A percentile compares a stretch with the other conserved stretches of the same genome.
Conservation (phyloP, 2,797 vertebrate genomes). For the Pangasius sanitwongsei region DNA sequence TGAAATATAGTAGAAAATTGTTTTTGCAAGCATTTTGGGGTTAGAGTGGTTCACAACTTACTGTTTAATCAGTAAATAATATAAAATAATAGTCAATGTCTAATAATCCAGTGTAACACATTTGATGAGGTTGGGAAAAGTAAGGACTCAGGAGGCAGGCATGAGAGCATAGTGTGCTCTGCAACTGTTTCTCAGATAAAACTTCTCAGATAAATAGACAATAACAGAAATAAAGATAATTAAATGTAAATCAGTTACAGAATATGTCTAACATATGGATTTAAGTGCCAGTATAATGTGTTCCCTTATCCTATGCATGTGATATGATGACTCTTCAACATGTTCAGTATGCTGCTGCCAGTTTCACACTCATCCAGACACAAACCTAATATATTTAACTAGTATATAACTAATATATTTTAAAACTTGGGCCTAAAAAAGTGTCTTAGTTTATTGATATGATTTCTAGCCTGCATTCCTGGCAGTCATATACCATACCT, state of each 20-base stretch:
- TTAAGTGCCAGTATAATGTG: not conserved
- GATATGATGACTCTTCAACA: not conserved
- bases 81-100: not conserved
- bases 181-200: not conserved
- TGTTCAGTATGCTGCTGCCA: not conserved
- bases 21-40: not conserved
- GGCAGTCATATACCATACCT: not conserved
- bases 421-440: not conserved
- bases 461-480: not conserved
- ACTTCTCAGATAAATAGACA: not conserved
- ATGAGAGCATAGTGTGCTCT: too few species aligned
- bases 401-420: not conserved
- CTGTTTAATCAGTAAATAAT: not conserved
- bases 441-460: not conserved
- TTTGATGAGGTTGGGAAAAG: not conserved
- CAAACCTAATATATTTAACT: not conserved
- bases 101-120: not conserved
- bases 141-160: not conserved
- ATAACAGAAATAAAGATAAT: not conserved
- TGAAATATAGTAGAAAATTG: not conserved
- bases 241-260: not conserved
- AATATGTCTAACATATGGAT: not conserved
- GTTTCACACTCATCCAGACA: not conserved
- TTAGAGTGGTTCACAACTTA: not conserved
- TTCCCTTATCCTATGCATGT: not conserved